Evolutionary conservation across 2,797 vertebrate species (phyloP).

Genomic region (Kryptolebias ocellatus): DNA sequence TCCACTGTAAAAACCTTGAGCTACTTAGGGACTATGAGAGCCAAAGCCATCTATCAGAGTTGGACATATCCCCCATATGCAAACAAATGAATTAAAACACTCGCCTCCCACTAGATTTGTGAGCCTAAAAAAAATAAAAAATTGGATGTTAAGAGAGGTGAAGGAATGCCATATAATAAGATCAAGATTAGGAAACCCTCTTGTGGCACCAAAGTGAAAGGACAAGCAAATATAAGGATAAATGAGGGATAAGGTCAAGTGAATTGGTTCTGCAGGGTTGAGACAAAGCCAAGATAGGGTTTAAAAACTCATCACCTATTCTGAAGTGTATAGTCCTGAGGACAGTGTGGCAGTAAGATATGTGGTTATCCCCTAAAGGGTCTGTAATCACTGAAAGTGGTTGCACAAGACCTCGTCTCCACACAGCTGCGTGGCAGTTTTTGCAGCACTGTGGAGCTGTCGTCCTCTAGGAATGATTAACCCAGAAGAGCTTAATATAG

Average conservation of each 20-base stretch:
- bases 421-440: constrained; percentile 72
- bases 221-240: constrained; percentile 50
- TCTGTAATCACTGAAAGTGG: constrained; percentile 60
- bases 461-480: constrained; percentile 85
- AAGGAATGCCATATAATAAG: constrained; percentile 50
- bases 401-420: constrained; percentile 52
- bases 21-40: constrained; percentile 56
- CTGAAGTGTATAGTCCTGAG: constrained; percentile 22
- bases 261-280: constrained; percentile 37
- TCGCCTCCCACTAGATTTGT: constrained; percentile 47
- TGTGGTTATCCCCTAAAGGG: constrained; percentile 54
- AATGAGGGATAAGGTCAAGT: constrained; percentile 66
- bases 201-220: constrained; percentile 46
- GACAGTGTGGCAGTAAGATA: constrained; percentile 35
- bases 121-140: constrained; percentile 34
- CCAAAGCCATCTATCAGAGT: constrained; percentile 78
- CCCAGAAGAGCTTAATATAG: constrained; percentile 84
- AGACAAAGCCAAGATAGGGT: constrained; percentile 35
- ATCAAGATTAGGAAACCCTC: constrained; percentile 60
- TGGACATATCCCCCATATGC: constrained; percentile 72
- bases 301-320: constrained; percentile 41
- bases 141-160: constrained; percentile 44
- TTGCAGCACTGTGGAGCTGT: constrained; percentile 56
- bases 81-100: constrained; percentile 79
- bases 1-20: constrained; percentile 68